Conservation (phyloP, 1,140 invertebrate species). For the Drosophila willistoni region DNA sequence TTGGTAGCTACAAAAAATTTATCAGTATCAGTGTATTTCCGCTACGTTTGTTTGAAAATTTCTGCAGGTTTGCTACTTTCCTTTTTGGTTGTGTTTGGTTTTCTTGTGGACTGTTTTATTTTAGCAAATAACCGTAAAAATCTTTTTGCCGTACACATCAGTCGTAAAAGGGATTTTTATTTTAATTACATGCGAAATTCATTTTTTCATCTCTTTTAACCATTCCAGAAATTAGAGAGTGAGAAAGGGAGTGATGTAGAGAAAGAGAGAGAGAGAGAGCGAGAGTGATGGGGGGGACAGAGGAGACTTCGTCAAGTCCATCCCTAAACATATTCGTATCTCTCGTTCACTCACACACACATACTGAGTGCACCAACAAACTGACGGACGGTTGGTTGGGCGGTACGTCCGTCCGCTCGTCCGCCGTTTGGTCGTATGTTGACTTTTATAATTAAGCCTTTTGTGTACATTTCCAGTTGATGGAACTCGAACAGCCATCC, state of each 20-base stretch:
- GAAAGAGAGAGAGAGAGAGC: too few relatives aligned
- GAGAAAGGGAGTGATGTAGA: too few relatives aligned
- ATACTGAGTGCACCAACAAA: too few relatives aligned
- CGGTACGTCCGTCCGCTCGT: too few relatives aligned
- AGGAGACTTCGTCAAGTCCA: slow-evolving; percentile 28
- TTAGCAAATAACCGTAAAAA: slow-evolving; percentile 74
- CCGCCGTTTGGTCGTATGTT: slow-evolving; percentile 40
- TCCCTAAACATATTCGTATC: slow-evolving; percentile 21
- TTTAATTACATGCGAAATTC: slow-evolving; percentile 76
- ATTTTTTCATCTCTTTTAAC: slow-evolving; percentile 45
- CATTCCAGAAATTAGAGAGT: background rate
- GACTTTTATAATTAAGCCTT: slow-evolving; percentile 80
- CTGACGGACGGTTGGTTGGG: too few relatives aligned
- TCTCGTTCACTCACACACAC: slow-evolving; percentile 18
- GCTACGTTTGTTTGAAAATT: slow-evolving; percentile 61
- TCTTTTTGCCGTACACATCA: slow-evolving; percentile 65
- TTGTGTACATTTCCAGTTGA: slow-evolving; percentile 79
- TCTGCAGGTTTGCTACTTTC: slow-evolving; percentile 49
- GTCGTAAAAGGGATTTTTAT: slow-evolving; percentile 75
- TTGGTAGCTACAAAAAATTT: too few relatives aligned
- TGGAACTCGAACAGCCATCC: slow-evolving; percentile 32
- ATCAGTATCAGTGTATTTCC: slow-evolving; percentile 6
- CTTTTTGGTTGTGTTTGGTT: slow-evolving; percentile 12
- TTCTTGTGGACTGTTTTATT: slow-evolving; percentile 13
- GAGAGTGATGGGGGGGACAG: too few relatives aligned